A percentile compares a stretch with the other conserved stretches of the same genome.
Evolutionary conservation across 1,140 invertebrate species (phyloP).

Genomic region (Pseudomyrmex pallidus): DNA sequence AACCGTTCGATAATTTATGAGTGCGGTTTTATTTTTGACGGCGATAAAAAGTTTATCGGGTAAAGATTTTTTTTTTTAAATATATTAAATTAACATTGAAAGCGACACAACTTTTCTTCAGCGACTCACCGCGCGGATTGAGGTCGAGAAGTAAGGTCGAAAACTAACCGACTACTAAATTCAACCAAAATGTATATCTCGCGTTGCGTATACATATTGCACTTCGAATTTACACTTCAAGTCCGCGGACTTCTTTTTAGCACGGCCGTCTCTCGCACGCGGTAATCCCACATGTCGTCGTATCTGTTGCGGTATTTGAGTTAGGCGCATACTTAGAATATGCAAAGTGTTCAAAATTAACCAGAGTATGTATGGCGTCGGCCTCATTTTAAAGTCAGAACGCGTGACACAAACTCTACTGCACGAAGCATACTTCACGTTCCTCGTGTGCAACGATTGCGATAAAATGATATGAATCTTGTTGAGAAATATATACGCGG

Average conservation of each 20-base stretch:
- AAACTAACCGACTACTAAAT: slow-evolving; percentile 32
- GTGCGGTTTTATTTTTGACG: background rate
- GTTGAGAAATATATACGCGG: background rate
- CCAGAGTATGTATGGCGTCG: slow-evolving; percentile 42
- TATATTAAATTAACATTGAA: slow-evolving; percentile 25
- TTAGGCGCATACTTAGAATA: slow-evolving; percentile 48
- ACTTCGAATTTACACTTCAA: slow-evolving; percentile 34
- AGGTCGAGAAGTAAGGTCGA: background rate
- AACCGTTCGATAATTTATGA: background rate
- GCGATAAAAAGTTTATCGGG: too few relatives aligned
- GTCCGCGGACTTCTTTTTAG: slow-evolving; percentile 27
- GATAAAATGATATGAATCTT: slow-evolving; percentile 4
- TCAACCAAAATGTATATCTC: slow-evolving; percentile 18
- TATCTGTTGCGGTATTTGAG: slow-evolving; percentile 54
- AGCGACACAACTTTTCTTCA: too few relatives aligned
- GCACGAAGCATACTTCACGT: slow-evolving; percentile 20
- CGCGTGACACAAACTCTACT: slow-evolving; percentile 20
- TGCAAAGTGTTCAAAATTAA: slow-evolving; percentile 59
- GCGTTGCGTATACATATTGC: background rate
- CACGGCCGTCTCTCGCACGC: background rate
- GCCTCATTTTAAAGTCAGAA: slow-evolving; percentile 57
- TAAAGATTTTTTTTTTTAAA: too few relatives aligned
- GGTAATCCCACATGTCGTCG: slow-evolving; percentile 39
- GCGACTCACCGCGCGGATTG: background rate
- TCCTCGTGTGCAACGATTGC: slow-evolving; percentile 34